Evolutionary conservation across 2,797 vertebrate species (phyloP), one percentile per base, ranked within the genome.

Genomic region (Apogon talboti): DNA sequence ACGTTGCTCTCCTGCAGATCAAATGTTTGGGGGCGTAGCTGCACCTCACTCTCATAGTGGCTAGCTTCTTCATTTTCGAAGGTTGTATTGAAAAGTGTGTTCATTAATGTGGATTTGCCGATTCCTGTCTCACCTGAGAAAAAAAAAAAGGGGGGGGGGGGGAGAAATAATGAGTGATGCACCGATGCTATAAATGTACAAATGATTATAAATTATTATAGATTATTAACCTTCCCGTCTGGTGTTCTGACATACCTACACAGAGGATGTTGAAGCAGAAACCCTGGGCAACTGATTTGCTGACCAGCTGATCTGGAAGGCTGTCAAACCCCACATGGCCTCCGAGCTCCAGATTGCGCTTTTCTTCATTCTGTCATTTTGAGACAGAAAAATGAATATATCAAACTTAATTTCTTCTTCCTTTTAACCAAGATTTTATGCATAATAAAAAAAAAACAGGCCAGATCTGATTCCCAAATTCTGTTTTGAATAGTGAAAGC

Each of bases 181-280:
- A 48, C 55, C 45, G 28, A 16, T 33, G n/a, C 37, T 60, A 11
- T 16, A 57, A 30, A 50, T 9, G 6, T 41, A 6, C 40, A 15
- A 21, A 58, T 21, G 3, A 18, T 37, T 24, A 24, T 43, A 15
- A 21, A 58, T 21, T 4, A 18, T 37, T 24, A 24, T 43, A 16
- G 28, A 46, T 51, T 16, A 18, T 13, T 21, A 33, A 15, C 6
- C 24, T 28, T 28, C 21, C 37, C 44, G 12, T 47, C 48, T 15
- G 19, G 55, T 15, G 19, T 64, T 54, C 40, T 74, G 62, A 85
- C 97, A 79, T 92, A 98, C 98, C 98, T 69, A 99, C 95, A 67
- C 98, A 99, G 74, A 99, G 96, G 90, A 99, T 97, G 90, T 99
- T 99, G 93, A 99, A 99, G 91, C 95, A 94, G 94, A 99, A 99